Percentiles rank a stretch among this genome's conserved stretches.
Conservation (phyloP, 2,797 vertebrate genomes). For the Artibeus lituratus region DNA sequence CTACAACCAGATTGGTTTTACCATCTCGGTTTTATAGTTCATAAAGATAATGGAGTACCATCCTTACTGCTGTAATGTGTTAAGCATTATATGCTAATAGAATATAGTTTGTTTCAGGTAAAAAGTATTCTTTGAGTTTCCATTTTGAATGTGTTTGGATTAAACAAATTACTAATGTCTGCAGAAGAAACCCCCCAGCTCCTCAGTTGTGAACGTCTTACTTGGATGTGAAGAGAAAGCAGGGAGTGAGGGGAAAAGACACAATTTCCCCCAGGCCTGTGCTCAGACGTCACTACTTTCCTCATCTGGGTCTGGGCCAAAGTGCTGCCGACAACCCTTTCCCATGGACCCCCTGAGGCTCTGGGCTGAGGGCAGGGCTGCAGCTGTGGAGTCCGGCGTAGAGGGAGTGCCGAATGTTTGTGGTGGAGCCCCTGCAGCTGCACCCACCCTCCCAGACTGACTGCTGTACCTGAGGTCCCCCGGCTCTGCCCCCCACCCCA, state of each 20-base stretch:
- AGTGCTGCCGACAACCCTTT: background rate
- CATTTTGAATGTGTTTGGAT: conserved; percentile 97
- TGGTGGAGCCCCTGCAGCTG: background rate
- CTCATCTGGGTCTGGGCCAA: background rate
- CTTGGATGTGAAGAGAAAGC: background rate
- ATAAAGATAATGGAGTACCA: conserved; percentile 89
- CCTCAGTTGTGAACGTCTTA: background rate
- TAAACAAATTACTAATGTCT: conserved; percentile 98
- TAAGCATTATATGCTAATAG: conserved; percentile 91
- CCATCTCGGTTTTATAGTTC: conserved; percentile 86
- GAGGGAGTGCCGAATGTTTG: background rate
- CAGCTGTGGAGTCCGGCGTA: background rate
- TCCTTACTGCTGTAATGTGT: conserved; percentile 89
- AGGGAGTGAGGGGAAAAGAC: background rate
- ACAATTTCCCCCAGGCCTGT: background rate
- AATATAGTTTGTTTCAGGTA: conserved; percentile 91
- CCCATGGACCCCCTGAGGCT: background rate
- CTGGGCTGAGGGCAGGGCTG: background rate
- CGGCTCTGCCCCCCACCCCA: background rate
- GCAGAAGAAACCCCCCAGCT: conserved; percentile 78
- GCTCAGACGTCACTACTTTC: background rate
- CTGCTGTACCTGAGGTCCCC: background rate
- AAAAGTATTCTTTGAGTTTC: conserved; percentile 88
- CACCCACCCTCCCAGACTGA: background rate
- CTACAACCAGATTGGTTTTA: conserved; percentile 85